Evolutionary conservation across 1,140 invertebrate genomes (phyloP).

Genomic region (Cyclargus thomasi): DNA sequence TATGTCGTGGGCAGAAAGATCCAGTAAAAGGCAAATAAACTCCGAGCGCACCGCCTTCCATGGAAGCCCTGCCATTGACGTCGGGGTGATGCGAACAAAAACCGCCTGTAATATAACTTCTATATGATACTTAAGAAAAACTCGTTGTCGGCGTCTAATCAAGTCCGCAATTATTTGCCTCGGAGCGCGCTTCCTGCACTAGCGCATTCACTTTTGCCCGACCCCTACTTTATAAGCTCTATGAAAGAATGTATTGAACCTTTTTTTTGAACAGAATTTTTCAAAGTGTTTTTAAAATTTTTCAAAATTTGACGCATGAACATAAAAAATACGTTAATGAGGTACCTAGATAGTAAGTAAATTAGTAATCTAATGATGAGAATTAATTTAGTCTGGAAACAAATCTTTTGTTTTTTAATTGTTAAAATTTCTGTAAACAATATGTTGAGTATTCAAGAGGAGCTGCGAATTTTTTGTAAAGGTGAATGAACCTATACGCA

Average conservation of each 20-base stretch:
- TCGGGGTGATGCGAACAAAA: slow-evolving; percentile 20
- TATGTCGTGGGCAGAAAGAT: no score
- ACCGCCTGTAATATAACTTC: slow-evolving; percentile 15
- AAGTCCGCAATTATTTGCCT: slow-evolving; percentile 18
- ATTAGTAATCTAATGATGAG: background rate
- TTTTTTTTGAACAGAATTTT: background rate
- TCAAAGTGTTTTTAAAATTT: background rate
- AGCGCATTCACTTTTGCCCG: slow-evolving; percentile 7
- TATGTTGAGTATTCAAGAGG: background rate
- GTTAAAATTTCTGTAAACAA: background rate
- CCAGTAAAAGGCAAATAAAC: no score
- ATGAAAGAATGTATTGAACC: background rate
- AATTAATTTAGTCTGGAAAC: background rate
- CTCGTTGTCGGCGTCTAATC: slow-evolving; percentile 18
- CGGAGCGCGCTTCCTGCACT: slow-evolving; percentile 8
- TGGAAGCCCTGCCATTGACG: slow-evolving; percentile 16
- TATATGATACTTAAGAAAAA: slow-evolving; percentile 22
- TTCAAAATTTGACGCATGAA: no score
- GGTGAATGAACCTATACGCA: background rate
- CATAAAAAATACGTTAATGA: background rate
- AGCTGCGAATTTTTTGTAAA: background rate
- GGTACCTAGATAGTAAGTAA: background rate
- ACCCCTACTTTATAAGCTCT: background rate
- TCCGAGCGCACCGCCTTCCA: slow-evolving; percentile 8
- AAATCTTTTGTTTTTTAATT: background rate